phyloP scores from a whole-genome alignment of 2,888 invertebrate genomes.

The Lathronympha strigana region DNA sequence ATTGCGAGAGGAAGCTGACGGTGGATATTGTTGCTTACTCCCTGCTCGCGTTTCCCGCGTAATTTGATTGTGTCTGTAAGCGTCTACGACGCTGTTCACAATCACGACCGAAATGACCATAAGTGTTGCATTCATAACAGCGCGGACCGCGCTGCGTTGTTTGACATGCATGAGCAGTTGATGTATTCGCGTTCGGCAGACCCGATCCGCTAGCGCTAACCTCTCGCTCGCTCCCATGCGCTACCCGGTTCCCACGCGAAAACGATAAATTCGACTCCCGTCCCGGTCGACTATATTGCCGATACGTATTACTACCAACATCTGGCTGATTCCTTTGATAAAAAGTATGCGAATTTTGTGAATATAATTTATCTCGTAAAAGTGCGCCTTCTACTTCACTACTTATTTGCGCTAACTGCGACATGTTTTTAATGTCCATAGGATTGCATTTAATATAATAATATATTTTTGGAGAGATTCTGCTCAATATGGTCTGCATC shows the following conservation, averaged over 20 bases:
- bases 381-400: conserved; percentile 18
- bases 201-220: background rate
- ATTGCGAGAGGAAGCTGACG: conserved; percentile 21
- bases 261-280: background rate
- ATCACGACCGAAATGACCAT: conserved; percentile 12
- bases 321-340: background rate
- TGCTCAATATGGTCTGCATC: too few species aligned
- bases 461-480: conserved; percentile 7
- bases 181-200: conserved; percentile 1
- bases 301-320: conserved; percentile 3
- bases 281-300: background rate
- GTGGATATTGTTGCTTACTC: conserved; percentile 12
- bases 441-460: conserved; percentile 17
- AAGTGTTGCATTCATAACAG: conserved; percentile 14
- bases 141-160: conserved; percentile 7
- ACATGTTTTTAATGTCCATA: conserved; percentile 6
- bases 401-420: conserved; percentile 22
- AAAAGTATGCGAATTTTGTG: background rate
- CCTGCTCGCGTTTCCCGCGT: conserved; percentile 17
- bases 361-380: conserved; percentile 8
- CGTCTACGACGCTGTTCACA: conserved; percentile 18
- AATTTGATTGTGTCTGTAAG: background rate
- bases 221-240: conserved; percentile 6
- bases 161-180: background rate
- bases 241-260: background rate